Conservation (phyloP, 1,140 invertebrate genomes). For the Galendromus occidentalis region DNA sequence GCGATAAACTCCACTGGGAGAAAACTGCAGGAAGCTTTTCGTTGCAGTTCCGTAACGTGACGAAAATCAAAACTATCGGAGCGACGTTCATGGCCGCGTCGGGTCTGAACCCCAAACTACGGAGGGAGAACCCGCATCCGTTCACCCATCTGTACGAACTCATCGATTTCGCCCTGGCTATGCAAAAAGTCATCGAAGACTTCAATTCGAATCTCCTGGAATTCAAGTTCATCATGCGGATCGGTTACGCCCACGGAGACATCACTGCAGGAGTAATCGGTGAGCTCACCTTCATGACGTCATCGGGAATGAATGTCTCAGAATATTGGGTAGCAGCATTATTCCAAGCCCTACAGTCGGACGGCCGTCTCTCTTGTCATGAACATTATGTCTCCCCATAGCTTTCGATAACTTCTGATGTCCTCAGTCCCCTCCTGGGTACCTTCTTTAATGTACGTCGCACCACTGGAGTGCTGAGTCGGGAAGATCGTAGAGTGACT, state of each 20-base stretch:
- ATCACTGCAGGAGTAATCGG: constrained; percentile 85
- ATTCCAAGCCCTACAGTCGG: no score
- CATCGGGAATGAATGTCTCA: no score
- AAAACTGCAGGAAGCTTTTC: background rate
- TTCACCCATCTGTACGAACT: constrained; percentile 61
- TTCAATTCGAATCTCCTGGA: constrained; percentile 71
- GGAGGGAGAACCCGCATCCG: constrained; percentile 35
- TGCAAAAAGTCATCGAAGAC: constrained; percentile 61
- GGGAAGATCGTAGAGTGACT: no score
- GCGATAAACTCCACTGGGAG: no score
- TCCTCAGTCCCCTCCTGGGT: no score
- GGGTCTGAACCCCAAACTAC: constrained; percentile 49
- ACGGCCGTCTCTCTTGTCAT: no score
- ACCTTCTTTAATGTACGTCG: no score
- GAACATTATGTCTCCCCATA: no score
- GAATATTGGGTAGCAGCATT: no score
- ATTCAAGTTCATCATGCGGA: constrained; percentile 71
- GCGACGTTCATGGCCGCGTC: constrained; percentile 94
- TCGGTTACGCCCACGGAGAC: constrained; percentile 48
- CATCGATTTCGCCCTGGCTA: constrained; percentile 65
- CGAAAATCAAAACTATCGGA: constrained; percentile 96
- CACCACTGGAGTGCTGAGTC: no score
- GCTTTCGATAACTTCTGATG: no score
- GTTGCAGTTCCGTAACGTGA: constrained; percentile 56
- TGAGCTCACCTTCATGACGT: background rate